These are phyloP conservation scores for Merodon equestris DNA, from an alignment of 2,888 invertebrate genomes.

Conservation along the genomic window DNA sequence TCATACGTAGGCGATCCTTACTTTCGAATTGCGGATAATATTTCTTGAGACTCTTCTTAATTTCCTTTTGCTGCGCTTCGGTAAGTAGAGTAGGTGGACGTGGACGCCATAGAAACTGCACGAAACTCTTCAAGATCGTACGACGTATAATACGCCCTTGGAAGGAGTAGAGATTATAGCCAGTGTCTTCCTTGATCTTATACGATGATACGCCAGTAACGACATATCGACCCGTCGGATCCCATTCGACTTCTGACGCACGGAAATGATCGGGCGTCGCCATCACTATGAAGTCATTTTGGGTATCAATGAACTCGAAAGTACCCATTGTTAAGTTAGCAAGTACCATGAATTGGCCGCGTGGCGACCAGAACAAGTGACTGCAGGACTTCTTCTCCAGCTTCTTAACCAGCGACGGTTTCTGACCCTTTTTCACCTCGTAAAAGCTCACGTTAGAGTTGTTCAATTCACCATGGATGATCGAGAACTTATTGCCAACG, in stretches of 20 bases:
- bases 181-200: constrained; percentile 95
- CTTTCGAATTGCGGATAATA: constrained; percentile 97
- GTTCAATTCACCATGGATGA: constrained; percentile 94
- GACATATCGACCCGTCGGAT: constrained; percentile 98
- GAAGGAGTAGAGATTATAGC: constrained; percentile 99
- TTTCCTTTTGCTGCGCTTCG: constrained; percentile 93
- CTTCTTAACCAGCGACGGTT: constrained; percentile 92
- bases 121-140: constrained; percentile 94
- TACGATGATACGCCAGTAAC: constrained; percentile 96
- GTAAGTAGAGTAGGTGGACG: constrained; percentile 91
- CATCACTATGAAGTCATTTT: constrained; percentile 96
- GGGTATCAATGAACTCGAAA: constrained; percentile 96
- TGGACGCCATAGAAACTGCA: constrained; percentile 97
- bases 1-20: constrained; percentile 95
- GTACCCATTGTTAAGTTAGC: constrained; percentile 94
- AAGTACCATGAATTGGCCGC: constrained; percentile 96
- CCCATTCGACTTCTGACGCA: constrained; percentile 98
- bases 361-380: constrained; percentile 96
- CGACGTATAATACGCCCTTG: constrained; percentile 88
- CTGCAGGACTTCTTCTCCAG: constrained; percentile 94
- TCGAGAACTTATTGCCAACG: constrained; percentile 95
- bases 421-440: constrained; percentile 93
- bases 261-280: constrained; percentile 96
- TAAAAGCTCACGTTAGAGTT: constrained; percentile 94
- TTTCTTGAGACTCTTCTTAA: constrained; percentile 98